These are phyloP conservation scores for human (Homo sapiens) DNA, from an alignment of 2,113 vertebrate species.

Conservation along the genomic window GRCh38 chr6:109272001-109272500, in stretches of 20 bases:
- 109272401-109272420: neutral
- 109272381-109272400: neutral
- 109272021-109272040: neutral
- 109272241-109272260: neutral
- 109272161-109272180: neutral
- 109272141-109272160: neutral
- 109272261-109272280: neutral
- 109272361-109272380: neutral
- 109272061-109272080: neutral
- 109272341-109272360: neutral
- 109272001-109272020: neutral
- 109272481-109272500: neutral
- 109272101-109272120: neutral
- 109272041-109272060: neutral
- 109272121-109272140: neutral
- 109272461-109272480: neutral
- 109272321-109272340: neutral
- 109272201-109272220: neutral
- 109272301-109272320: neutral
- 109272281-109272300: neutral
- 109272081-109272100: neutral
- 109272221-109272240: neutral
- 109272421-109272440: neutral
- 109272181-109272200: neutral
- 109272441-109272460: neutral